These are phyloP conservation scores for Cybosia mesomella DNA, from an alignment of 2,888 invertebrate species.

Conservation along the genomic window DNA sequence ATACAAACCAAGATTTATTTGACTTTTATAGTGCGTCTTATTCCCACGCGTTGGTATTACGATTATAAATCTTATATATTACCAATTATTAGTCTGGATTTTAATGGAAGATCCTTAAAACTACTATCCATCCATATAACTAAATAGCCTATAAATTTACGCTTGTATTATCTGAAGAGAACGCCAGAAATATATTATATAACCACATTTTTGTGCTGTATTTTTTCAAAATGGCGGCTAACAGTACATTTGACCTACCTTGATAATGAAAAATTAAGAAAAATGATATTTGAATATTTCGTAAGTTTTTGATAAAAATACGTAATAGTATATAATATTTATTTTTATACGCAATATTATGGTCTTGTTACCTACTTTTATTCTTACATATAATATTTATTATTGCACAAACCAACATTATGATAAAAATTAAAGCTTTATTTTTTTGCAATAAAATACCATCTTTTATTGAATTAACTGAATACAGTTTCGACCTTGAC, in stretches of 20 bases:
- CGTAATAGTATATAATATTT: neutral
- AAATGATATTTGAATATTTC: neutral
- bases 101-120: neutral
- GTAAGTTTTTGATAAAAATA: neutral
- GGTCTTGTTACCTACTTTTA: slow-evolving; percentile 1
- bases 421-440: neutral
- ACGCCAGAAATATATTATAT: no score
- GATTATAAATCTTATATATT: neutral
- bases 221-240: neutral
- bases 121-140: neutral
- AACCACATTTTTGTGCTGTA: neutral
- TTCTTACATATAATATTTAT: neutral
- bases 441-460: neutral
- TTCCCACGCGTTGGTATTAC: neutral
- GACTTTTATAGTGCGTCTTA: neutral
- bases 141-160: neutral
- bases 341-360: neutral
- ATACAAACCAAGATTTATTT: neutral
- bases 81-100: neutral
- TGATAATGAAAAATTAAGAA: neutral
- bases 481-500: neutral
- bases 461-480: neutral
- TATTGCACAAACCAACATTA: neutral
- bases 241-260: neutral
- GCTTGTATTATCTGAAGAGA: no score